Conservation (phyloP, 53 echinoderm and acorn worm species). For the Echinometra lucunter region DNA sequence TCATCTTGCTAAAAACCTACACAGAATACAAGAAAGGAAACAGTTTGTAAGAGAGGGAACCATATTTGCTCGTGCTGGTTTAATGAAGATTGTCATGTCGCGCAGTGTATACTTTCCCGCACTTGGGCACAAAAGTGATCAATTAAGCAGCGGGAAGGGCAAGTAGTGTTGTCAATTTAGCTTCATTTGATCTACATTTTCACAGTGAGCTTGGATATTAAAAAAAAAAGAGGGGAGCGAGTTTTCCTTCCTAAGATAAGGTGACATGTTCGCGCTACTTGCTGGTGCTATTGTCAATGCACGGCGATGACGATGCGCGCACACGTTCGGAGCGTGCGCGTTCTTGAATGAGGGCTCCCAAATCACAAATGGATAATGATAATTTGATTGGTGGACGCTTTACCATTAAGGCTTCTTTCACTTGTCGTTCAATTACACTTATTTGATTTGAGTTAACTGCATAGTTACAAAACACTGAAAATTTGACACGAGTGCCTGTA, state of each 20-base stretch:
- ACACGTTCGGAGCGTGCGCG: constrained; percentile 38
- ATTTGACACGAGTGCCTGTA: neutral
- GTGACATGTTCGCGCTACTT: neutral
- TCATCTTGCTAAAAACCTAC: constrained; percentile 55
- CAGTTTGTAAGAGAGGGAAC: neutral
- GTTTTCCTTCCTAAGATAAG: neutral
- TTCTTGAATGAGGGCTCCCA: neutral
- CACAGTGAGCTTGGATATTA: neutral
- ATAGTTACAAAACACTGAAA: neutral
- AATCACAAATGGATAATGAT: neutral
- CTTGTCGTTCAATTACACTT: constrained; percentile 48
- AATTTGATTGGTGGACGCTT: constrained; percentile 21
- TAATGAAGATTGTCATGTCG: constrained; percentile 53
- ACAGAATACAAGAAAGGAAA: constrained; percentile 23
- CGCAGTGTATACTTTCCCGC: constrained; percentile 1
- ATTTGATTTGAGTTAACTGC: constrained; percentile 50
- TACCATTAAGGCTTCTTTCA: neutral
- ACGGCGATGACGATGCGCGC: neutral
- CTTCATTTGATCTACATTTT: constrained; percentile 47
- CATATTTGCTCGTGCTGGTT: constrained; percentile 42
- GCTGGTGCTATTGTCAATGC: neutral
- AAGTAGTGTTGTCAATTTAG: neutral
- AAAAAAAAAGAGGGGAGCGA: neutral
- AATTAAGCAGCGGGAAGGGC: constrained; percentile 56
- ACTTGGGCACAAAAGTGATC: constrained; percentile 27